Conservation (phyloP, 2,888 invertebrate genomes). For the Hedya salicella region DNA sequence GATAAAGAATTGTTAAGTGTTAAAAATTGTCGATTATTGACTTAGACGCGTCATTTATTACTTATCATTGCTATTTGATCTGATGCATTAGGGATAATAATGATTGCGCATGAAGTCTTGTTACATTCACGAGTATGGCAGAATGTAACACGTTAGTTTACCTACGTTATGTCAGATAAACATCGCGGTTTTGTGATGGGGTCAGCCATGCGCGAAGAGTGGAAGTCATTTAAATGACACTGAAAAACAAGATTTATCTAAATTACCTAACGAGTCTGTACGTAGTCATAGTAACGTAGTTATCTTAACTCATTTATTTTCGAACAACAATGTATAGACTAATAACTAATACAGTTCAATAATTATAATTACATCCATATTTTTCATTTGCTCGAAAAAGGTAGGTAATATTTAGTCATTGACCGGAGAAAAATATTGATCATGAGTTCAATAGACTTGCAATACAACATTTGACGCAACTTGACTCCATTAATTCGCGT, state of each 20-base stretch:
- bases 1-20: background rate
- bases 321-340: too few relatives aligned
- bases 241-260: conserved; percentile 17
- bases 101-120: conserved; percentile 1
- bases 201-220: conserved; percentile 28
- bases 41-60: conserved; percentile 5
- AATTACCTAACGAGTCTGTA: background rate
- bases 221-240: conserved; percentile 28
- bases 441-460: too few relatives aligned
- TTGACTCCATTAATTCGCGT: too few relatives aligned
- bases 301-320: background rate
- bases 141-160: conserved; percentile 22
- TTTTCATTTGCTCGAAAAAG: too few relatives aligned
- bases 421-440: too few relatives aligned
- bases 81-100: background rate
- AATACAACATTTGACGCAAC: too few relatives aligned
- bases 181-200: conserved; percentile 8
- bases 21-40: background rate
- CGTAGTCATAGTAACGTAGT: background rate
- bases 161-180: conserved; percentile 20
- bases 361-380: too few relatives aligned
- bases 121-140: conserved; percentile 20
- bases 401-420: too few relatives aligned
- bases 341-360: too few relatives aligned
- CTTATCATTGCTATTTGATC: conserved; percentile 23